Base-by-base conservation (phyloP, 2,797 vertebrate species). In the Zalophus californianus region DNA sequence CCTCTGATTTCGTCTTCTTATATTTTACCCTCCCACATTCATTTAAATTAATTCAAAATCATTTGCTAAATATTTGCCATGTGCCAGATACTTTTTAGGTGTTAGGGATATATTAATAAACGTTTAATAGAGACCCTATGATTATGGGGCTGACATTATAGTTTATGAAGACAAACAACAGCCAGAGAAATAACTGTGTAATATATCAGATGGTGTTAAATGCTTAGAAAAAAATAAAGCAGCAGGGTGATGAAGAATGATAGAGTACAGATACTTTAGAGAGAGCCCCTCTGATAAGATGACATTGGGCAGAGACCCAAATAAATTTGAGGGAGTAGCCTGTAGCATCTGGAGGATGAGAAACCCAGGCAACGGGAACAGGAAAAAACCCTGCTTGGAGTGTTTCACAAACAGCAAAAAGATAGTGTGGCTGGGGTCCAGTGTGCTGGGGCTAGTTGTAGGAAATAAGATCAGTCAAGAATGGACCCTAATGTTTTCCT, bases 11-110 rank as follows among this genome's bases (percentile, higher is more conserved):
- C 15, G 7, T 68, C 64, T 11, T 60, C 23, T n/a, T 68, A n/a
- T 66, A 66, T 66, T 66, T 62, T 68, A 18, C 64, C 64, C 64
- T 35, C 32, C 32, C 32, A 7, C 54, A 66, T 68, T 95, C 60
- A 91, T 29, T 62, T 41, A 95, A 54, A 41, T 56, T 27, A 94
- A 92, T 83, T 82, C n/a, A 92, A 84, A 94, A 64, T 21, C 7
- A 27, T 64, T 5, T 86, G 44, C 80, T 62, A 48, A 79, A 54
- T 48, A 48, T 35, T 73, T 72, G 50, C 23, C 70, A 27, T 21
- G 23, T 54, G 84, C 32, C 75, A 66, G 56, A 66, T 44, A 48
- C 41, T 80, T 86, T 83, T 29, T 16, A 78, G 44, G 20, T 84
- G 25, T 11, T 79, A 23, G 62, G 60, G 7, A 79, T 60, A 80